Evolutionary conservation across 2,797 vertebrate genomes (phyloP).

Genomic region (Euphonia xanthogaster): DNA sequence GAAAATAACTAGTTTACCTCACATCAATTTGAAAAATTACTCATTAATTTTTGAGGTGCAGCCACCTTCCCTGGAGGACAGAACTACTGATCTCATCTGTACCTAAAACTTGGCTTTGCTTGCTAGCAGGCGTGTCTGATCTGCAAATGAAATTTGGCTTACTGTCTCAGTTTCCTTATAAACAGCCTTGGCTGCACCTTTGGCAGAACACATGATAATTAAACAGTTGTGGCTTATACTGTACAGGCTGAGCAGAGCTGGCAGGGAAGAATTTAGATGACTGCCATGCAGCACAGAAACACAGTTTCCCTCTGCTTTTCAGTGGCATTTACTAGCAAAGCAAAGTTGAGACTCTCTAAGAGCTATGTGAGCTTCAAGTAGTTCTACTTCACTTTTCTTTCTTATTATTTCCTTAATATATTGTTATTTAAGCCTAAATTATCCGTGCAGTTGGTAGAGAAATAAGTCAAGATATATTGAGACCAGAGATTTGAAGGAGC

Average conservation of each 20-base stretch:
- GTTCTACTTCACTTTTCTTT: neutral
- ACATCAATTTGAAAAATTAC: constrained; percentile 62
- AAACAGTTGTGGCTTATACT: constrained; percentile 22
- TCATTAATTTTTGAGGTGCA: constrained; percentile 61
- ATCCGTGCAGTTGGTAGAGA: neutral
- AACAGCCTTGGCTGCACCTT: constrained; percentile 56
- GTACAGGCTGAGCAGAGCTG: neutral
- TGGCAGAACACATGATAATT: constrained; percentile 48
- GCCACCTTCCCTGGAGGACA: constrained; percentile 62
- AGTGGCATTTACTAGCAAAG: neutral
- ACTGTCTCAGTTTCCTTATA: constrained; percentile 11
- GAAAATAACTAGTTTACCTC: constrained; percentile 61
- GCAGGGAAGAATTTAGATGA: constrained; percentile 1
- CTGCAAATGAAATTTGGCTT: constrained; percentile 58
- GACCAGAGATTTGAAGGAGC: neutral
- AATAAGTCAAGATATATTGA: neutral
- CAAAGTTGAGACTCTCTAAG: neutral
- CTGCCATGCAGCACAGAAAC: neutral
- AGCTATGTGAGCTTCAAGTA: neutral
- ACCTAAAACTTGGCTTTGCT: constrained; percentile 53
- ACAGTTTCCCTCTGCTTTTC: neutral
- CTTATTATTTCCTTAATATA: neutral
- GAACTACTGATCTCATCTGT: constrained; percentile 59
- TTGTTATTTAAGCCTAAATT: neutral
- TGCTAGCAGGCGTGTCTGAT: constrained; percentile 53